These are phyloP conservation scores for Meliscaeva auricollis DNA, from an alignment of 2,888 invertebrate genomes.

Conservation along the genomic window DNA sequence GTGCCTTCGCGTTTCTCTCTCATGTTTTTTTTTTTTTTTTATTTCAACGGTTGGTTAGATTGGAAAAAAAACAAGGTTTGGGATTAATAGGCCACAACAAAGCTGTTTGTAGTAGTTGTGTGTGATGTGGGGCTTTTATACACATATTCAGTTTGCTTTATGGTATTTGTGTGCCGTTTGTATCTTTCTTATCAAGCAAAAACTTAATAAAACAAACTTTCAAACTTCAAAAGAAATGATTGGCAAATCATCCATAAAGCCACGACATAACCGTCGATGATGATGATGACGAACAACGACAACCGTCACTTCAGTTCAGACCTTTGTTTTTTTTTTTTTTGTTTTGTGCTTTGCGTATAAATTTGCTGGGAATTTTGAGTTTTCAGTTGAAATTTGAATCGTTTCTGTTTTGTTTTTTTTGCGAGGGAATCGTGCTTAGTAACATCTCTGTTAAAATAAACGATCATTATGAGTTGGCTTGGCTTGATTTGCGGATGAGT, in stretches of 20 bases:
- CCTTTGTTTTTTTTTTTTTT: neutral
- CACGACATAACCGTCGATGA: slow-evolving; percentile 29
- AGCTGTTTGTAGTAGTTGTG: slow-evolving; percentile 43
- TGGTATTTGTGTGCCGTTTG: neutral
- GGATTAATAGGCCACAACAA: slow-evolving; percentile 71
- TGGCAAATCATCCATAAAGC: slow-evolving; percentile 30
- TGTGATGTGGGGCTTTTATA: slow-evolving; percentile 22
- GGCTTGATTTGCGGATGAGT: slow-evolving; percentile 13
- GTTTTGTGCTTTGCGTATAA: slow-evolving; percentile 25
- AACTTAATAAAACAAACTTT: slow-evolving; percentile 52
- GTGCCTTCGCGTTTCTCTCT: slow-evolving; percentile 24
- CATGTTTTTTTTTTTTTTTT: neutral
- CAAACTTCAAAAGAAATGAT: slow-evolving; percentile 47
- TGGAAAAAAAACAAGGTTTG: slow-evolving; percentile 62
- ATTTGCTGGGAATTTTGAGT: slow-evolving; percentile 52
- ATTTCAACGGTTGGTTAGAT: slow-evolving; percentile 30
- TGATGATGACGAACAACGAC: slow-evolving; percentile 15
- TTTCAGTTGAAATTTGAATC: slow-evolving; percentile 63
- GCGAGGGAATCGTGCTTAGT: slow-evolving; percentile 63
- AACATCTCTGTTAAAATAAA: slow-evolving; percentile 55
- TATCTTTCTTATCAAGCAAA: slow-evolving; percentile 56
- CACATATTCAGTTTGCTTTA: too few species aligned
- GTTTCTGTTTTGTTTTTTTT: slow-evolving; percentile 26
- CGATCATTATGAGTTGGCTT: slow-evolving; percentile 47
- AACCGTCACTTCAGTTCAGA: neutral